A percentile compares a stretch with the other conserved stretches of the same genome.
These are phyloP conservation scores for Thyatira batis DNA, from an alignment of 2,888 invertebrate genomes.

Conservation along the genomic window DNA sequence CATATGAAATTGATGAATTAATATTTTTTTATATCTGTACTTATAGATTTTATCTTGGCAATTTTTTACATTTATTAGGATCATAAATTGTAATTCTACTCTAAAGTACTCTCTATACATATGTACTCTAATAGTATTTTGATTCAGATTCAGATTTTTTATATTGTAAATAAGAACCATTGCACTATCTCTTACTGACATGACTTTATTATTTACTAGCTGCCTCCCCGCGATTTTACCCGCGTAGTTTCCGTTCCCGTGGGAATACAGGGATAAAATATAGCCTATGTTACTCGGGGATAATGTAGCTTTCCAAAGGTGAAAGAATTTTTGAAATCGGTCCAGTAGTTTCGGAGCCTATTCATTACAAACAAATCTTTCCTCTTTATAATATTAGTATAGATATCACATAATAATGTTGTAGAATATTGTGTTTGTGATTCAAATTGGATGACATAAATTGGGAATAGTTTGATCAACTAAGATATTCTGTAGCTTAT, in stretches of 20 bases:
- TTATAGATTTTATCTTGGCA: slow-evolving; percentile 4
- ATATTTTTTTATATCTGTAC: slow-evolving; percentile 6
- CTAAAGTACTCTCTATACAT: slow-evolving; percentile 1
- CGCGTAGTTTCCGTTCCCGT: too few species aligned
- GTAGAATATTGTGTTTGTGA: background rate
- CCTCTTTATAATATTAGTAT: too few species aligned
- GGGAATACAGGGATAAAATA: too few species aligned
- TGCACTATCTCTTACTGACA: background rate
- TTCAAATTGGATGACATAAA: background rate
- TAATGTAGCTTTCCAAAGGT: too few species aligned
- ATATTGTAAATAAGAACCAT: slow-evolving; percentile 1
- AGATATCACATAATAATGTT: background rate
- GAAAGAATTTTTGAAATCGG: too few species aligned
- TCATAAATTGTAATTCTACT: background rate
- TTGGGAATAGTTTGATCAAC: background rate
- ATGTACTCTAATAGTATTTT: slow-evolving; percentile 4
- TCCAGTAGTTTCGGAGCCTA: too few species aligned
- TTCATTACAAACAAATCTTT: too few species aligned
- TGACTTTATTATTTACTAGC: background rate
- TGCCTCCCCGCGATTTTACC: too few species aligned
- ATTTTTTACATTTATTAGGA: slow-evolving; percentile 4
- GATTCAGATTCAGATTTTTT: background rate
- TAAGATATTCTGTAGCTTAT: background rate
- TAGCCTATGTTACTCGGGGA: too few species aligned
- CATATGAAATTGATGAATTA: background rate